Base-by-base conservation (phyloP, 2,888 invertebrate genomes). In the Gastracanthus pulcherrimus region DNA sequence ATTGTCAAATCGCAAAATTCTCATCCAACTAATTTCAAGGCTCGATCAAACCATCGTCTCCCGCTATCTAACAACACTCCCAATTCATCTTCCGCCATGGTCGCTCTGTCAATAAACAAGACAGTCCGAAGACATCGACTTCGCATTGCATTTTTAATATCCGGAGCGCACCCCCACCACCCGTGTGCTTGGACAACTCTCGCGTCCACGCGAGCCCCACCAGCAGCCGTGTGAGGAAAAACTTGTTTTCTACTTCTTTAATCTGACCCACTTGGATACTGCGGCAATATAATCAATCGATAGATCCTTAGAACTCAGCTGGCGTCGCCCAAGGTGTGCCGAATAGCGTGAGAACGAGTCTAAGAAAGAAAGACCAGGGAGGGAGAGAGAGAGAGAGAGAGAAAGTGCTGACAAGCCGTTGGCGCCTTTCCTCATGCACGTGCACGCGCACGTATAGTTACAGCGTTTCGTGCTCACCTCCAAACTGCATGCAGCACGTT, bases 201-300 rank as follows among this genome's bases (percentile, higher is more conserved):
- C 45, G 45, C n/a, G 16, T 45, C 45, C 45, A n/a, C n/a, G n/a
- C n/a, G n/a, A n/a, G n/a, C 26, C 26, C 9, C 55, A 26, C 23
- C 55, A 6, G 7, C 23, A 11, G 23, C 6, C 7, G 9, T 23
- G 19, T 16, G 31, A 31, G 16, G 13, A 38, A 67, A 64, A 38
- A 64, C 16, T 51, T 67, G 55, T 69, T 70, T 83, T 72, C 71
- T 34, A 60, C 76, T 66, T 78, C 66, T 80, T 82, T 76, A 82
- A 82, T 76, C 75, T 86, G 86, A 87, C 87, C 86, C 84, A 87
- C 84, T 87, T 86, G 76, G 83, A 82, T 79, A 82, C 84, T 84
- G 86, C 84, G 85, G 84, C 84, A 84, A 71, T 55, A 84, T 86
- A 83, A 86, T 86, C 84, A 86, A 87, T 88, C 87, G 86, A 87